Base-by-base conservation (phyloP, 1,140 invertebrate genomes). In the Panagrolaimus sp. region DNA sequence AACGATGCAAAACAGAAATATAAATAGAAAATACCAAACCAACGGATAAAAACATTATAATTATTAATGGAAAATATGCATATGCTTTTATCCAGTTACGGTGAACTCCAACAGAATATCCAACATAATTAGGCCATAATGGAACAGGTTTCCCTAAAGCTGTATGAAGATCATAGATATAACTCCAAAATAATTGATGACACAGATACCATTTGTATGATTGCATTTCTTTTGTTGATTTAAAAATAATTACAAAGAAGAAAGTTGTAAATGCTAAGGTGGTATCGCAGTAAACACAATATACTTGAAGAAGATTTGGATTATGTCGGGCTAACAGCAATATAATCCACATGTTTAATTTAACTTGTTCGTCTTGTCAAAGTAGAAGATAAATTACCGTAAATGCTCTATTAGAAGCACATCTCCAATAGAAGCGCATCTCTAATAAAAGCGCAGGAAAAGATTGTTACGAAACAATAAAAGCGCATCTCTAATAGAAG, bases 171-270 rank as follows among this genome's bases (percentile, higher is more conserved):
- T 68, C 67, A 47, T 68, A 68, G 1, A 16, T 20, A 38, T 68
- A 68, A 47, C 42, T 65, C 67, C 67, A 68, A 5, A 66, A 14
- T 14, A 68, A 7, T 66, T 68, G 16, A 23, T 68, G 62, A 11
- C 70, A 27, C 11, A 68, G 31, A 66, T 62, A 68, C 53, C 61
- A 68, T 47, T 66, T 68, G 65, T 68, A 68, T 7, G n/a, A 1
- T 7, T 9, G 5, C 23, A 66, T 27, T 48, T 20, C 23, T 47
- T 51, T 48, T 2, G 2, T n/a, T 48, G 47, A 48, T 48, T 48
- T 48, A n/a, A 23, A n/a, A n/a, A 48, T 48, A 3, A 48, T 48
- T 23, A 48, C 20, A 23, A 48, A 9, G 9, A n/a, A 48, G 5
- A 48, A 3, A 5, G 47, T 48, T 23, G 47, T 48, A 14, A 48